Base-by-base conservation (phyloP, 2,113 vertebrate species). In the Myotis brandtii region DNA sequence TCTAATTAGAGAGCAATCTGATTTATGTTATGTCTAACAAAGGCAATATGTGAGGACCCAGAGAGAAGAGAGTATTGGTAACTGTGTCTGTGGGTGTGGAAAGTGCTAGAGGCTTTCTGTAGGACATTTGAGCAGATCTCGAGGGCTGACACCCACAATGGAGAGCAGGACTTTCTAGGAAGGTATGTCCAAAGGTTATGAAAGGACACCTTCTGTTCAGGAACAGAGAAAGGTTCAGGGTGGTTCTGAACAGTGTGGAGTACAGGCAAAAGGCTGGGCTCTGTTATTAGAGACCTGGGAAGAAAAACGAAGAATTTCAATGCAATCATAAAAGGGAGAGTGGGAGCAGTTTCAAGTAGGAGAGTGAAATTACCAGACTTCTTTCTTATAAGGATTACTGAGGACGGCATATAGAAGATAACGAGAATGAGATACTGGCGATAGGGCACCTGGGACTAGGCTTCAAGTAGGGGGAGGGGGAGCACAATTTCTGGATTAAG, bases 401-500 rank as follows among this genome's bases (percentile, higher is more conserved):
- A 81, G 27, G 59, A 46, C 27, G n/a, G 5, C 9, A 27, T 34
- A 62, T 37, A 23, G 12, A 83, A 83, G 50, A 79, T 5, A 62
- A 40, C 10, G 37, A 66, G 64, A 66, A 66, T 46, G 46, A 80
- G 25, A 80, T 21, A 72, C 4, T 43, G 76, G 80, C 34, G 0
- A 21, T 13, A 30, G 30, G 21, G 14, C 64, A 30, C 34, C 25
- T 48, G 23, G 16, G 46, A 70, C 23, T 59, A 70, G 48, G 14
- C 10, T 73, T 25, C 5, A 66, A 14, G 50, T 32, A 25, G 1
- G 1, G 82, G 17, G 1, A 12, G 1, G 11, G 5, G 2, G 10
- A 52, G 32, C 64, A 66, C 14, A 66, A 32, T 75, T 75, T 32
- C 56, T 80, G 12, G 10, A 59, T 81, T 27, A 40, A 67, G 20